phyloP scores from a whole-genome alignment of 2,113 vertebrate genomes.

The Tragelaphus scriptus region DNA sequence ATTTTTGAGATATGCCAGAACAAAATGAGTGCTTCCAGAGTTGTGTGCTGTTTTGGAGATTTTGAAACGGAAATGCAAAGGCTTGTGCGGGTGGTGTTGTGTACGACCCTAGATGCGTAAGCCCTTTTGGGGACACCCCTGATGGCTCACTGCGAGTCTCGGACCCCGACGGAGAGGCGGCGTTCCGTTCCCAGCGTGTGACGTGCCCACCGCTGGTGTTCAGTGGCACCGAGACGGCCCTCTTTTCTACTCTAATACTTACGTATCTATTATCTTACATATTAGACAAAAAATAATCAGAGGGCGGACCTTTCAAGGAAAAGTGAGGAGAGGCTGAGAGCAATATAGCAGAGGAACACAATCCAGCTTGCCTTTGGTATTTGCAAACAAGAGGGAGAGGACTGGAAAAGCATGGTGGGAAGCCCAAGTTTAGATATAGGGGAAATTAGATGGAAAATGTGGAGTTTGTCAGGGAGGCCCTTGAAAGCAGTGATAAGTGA shows the following conservation, averaged over 20 bases:
- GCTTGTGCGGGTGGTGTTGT: no score
- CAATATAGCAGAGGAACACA: neutral
- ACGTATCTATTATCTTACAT: neutral
- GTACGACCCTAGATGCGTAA: rapidly evolving
- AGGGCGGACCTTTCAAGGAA: neutral
- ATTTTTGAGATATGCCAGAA: neutral
- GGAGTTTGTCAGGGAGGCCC: neutral
- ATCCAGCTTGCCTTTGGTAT: rapidly evolving
- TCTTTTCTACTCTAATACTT: neutral
- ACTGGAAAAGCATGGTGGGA: neutral
- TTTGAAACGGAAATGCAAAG: neutral
- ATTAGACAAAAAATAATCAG: neutral
- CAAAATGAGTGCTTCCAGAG: neutral
- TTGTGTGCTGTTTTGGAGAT: neutral
- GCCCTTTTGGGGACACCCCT: no score
- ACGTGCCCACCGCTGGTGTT: neutral
- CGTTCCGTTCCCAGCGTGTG: neutral
- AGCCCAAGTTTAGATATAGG: neutral
- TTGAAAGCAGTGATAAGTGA: neutral
- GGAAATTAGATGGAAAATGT: neutral
- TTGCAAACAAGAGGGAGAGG: neutral
- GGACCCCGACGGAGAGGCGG: rapidly evolving
- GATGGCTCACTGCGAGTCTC: neutral
- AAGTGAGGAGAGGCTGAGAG: neutral
- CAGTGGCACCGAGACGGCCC: neutral